Evolutionary conservation across 1,140 invertebrate genomes (phyloP).

Genomic region (Rhopalosiphum maidis): DNA sequence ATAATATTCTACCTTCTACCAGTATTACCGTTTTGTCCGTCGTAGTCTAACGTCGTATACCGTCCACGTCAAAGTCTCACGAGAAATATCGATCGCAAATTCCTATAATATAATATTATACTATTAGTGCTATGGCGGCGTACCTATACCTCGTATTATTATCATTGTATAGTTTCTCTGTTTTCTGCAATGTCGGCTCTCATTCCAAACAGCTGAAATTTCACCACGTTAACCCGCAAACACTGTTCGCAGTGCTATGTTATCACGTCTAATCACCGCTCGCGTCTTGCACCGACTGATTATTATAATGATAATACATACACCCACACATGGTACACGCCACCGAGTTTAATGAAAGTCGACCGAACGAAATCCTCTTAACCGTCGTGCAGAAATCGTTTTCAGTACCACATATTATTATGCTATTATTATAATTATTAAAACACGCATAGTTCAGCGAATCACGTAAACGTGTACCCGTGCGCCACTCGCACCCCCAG

Average conservation of each 20-base stretch:
- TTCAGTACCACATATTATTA: background rate
- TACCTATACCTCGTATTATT: background rate
- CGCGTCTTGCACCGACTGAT: background rate
- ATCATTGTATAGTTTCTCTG: background rate
- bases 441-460: background rate
- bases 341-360: background rate
- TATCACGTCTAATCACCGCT: background rate
- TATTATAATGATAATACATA: background rate
- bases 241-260: background rate
- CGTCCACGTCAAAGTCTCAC: background rate
- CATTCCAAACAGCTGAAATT: background rate
- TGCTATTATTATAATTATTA: background rate
- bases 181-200: background rate
- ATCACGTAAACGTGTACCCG: background rate
- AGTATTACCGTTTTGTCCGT: background rate
- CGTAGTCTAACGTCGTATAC: background rate
- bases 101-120: background rate
- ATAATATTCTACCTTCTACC: background rate
- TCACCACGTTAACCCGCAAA: background rate
- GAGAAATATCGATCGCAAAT: background rate
- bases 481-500: too few species aligned
- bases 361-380: conserved; percentile 13
- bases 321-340: background rate
- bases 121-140: background rate
- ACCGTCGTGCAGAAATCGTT: background rate